Conservation (phyloP, 2,888 invertebrate species). For the Zootermopsis nevadensis region DNA sequence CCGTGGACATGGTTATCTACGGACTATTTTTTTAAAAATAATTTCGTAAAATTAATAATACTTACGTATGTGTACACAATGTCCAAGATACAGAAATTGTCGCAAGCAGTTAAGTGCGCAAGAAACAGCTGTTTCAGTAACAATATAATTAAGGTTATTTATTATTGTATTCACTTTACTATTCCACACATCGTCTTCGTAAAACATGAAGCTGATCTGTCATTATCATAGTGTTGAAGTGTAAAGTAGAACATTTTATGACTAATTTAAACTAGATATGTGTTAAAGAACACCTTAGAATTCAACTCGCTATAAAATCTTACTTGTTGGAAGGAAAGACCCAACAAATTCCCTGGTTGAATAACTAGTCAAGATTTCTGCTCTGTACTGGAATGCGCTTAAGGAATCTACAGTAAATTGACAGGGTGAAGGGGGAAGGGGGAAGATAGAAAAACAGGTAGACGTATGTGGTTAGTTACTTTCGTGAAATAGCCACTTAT, state of each 20-base stretch:
- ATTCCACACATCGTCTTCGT: too few relatives aligned
- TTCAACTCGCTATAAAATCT: not conserved
- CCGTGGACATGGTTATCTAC: too few relatives aligned
- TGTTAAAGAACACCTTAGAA: conserved; percentile 8
- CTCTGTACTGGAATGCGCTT: not conserved
- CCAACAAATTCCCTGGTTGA: not conserved
- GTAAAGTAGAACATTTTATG: not conserved
- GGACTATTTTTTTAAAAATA: too few relatives aligned
- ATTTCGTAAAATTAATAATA: too few relatives aligned
- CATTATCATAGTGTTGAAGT: too few relatives aligned
- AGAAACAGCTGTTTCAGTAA: too few relatives aligned
- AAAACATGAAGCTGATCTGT: too few relatives aligned
- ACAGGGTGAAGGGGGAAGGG: not conserved
- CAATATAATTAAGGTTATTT: too few relatives aligned
- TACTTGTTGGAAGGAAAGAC: not conserved
- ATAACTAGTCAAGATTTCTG: not conserved
- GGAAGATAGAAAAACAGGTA: not conserved
- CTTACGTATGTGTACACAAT: too few relatives aligned
- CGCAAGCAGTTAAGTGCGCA: too few relatives aligned
- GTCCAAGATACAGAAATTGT: too few relatives aligned
- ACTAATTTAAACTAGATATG: not conserved
- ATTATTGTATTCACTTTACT: too few relatives aligned
- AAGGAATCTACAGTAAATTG: not conserved
- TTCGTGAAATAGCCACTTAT: not conserved
- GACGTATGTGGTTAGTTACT: not conserved